phyloP scores from a whole-genome alignment of 1,140 invertebrate genomes.

The Venturia canescens region DNA sequence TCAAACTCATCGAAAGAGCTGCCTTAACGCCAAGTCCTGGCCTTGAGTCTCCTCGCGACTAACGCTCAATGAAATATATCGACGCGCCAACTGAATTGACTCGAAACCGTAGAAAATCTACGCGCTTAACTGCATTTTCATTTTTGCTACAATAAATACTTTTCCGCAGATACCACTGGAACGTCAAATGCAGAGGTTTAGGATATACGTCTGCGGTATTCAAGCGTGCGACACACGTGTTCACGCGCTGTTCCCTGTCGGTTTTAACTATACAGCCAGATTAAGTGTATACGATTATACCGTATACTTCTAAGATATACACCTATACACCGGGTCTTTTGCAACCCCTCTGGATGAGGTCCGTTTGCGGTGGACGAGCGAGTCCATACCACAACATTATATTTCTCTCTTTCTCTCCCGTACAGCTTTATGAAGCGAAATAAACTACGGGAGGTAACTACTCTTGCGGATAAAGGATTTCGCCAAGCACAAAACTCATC shows the following conservation, averaged over 20 bases:
- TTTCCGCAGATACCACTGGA: too few species aligned
- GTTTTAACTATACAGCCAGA: slow-evolving; percentile 27
- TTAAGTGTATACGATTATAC: slow-evolving; percentile 28
- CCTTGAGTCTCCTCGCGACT: too few species aligned
- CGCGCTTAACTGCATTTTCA: too few species aligned
- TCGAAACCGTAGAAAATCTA: too few species aligned
- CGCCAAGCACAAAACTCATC: slow-evolving; percentile 45
- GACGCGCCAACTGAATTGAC: too few species aligned
- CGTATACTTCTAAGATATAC: neutral
- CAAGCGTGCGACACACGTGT: slow-evolving; percentile 40
- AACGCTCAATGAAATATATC: too few species aligned
- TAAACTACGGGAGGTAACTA: slow-evolving; percentile 26
- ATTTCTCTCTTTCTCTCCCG: slow-evolving; percentile 28
- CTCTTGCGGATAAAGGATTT: slow-evolving; percentile 42
- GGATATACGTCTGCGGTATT: neutral
- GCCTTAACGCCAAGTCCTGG: too few species aligned
- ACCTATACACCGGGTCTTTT: neutral
- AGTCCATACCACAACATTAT: slow-evolving; percentile 44
- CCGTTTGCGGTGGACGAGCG: slow-evolving; percentile 29
- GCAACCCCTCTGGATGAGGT: slow-evolving; percentile 12
- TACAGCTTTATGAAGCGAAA: slow-evolving; percentile 14
- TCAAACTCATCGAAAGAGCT: too few species aligned
- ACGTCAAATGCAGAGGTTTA: neutral
- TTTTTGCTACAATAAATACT: too few species aligned
- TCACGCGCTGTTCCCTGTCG: slow-evolving; percentile 33